Base-by-base conservation (phyloP, 2,113 vertebrate species). In the Pagrus major region DNA sequence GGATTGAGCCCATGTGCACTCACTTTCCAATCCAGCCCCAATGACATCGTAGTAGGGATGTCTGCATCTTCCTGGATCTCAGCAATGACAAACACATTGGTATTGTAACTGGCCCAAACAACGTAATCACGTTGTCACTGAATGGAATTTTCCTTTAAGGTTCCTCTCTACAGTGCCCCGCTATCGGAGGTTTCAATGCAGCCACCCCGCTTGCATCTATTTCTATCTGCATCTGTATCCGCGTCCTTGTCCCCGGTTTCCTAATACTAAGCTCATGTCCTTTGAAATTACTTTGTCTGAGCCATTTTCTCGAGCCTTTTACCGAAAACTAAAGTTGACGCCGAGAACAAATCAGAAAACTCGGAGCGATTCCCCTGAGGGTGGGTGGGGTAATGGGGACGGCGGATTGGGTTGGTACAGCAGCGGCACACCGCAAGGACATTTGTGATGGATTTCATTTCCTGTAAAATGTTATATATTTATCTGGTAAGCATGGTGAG, bases 321-420 rank as follows among this genome's bases (percentile, higher is more conserved):
- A 47, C 42, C 0, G 21, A 63, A 78, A 88, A 82, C 16, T 21
- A 77, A 85, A 84, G 47, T 60, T 65, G 78, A 76, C 46, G 39
- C 59, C 21, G 64, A 23, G 60, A 89, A 85, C 68, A 85, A 81
- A 88, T 84, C 68, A 80, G 63, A 77, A 64, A 72, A 80, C 82
- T 76, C 51, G 46, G 67, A 65, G 23, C 12, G 0, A 41, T 70
- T 47, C 61, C 47, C 66, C 56, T 14, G 12, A 42, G 55, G 25
- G 3, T 25, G 52, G 61, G 56, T 31, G 55, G 55, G 41, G 23
- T 21, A 35, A 16, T 20, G 41, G 25, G 47, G 70, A n/a, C 61
- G 51, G 55, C 5, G 21, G 51, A 58, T 65, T 66, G 60, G 41
- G 35, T 25, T 63, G 41, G 33, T 61, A 35, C 27, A 63, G 35